Conservation (phyloP, 1,140 invertebrate species). For the Drosophila santomea region DNA sequence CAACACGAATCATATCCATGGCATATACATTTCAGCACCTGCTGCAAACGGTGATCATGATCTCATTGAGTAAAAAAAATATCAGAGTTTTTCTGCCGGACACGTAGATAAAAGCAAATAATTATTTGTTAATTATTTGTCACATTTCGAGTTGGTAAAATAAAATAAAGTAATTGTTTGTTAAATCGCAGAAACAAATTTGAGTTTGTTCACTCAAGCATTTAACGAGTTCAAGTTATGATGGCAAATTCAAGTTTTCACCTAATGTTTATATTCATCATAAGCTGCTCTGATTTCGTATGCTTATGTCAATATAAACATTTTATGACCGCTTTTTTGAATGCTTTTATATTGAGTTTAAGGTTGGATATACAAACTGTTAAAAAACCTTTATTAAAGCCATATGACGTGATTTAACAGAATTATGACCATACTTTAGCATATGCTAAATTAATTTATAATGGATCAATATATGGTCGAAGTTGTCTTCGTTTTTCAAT, state of each 20-base stretch:
- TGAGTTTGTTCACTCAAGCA: neutral
- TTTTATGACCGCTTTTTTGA: conserved; percentile 7
- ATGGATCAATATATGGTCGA: neutral
- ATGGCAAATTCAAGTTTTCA: conserved; percentile 3
- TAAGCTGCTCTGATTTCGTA: neutral
- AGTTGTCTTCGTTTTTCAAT: neutral
- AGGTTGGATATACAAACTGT: neutral
- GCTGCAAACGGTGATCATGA: conserved; percentile 2
- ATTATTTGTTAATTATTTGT: too few relatives aligned
- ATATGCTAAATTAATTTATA: neutral
- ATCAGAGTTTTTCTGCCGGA: neutral
- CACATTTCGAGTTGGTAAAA: neutral
- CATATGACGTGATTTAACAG: neutral
- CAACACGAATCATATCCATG: conserved; percentile 48
- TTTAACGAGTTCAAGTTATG: conserved; percentile 1
- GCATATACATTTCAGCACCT: conserved; percentile 68
- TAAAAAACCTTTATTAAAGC: conserved; percentile 1
- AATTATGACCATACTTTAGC: neutral
- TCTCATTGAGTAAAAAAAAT: neutral
- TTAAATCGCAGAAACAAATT: neutral
- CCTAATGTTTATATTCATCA: conserved; percentile 1
- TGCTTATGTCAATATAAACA: conserved; percentile 1
- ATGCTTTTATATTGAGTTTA: conserved; percentile 5
- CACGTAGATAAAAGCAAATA: neutral
- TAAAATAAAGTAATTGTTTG: neutral